phyloP scores from a whole-genome alignment of 2,797 vertebrate species.

The Merluccius polli region DNA sequence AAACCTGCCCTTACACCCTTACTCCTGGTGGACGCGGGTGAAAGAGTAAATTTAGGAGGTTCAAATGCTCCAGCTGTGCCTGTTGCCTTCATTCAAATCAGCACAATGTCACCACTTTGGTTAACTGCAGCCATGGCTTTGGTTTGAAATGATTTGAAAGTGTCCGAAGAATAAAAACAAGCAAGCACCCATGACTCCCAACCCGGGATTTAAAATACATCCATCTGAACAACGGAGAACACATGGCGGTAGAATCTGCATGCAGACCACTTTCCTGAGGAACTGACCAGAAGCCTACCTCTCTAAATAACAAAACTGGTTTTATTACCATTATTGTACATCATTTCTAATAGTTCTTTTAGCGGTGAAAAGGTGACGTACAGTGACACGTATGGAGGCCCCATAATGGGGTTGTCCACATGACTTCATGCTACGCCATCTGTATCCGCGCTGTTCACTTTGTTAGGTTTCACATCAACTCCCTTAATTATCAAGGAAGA shows the following conservation, averaged over 20 bases:
- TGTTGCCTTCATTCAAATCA: neutral
- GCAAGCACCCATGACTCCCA: neutral
- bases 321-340: neutral
- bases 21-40: neutral
- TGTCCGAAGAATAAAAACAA: neutral
- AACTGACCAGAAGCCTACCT: neutral
- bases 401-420: too few relatives aligned
- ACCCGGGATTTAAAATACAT: neutral
- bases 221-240: neutral
- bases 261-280: neutral
- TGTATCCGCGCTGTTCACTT: too few relatives aligned
- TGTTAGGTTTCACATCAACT: too few relatives aligned
- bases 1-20: neutral
- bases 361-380: too few relatives aligned
- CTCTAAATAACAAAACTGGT: neutral
- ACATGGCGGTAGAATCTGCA: neutral
- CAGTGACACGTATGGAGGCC: too few relatives aligned
- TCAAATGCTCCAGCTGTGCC: neutral
- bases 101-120: neutral
- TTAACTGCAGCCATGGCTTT: neutral
- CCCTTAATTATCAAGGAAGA: too few relatives aligned
- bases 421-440: too few relatives aligned
- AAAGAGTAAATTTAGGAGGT: neutral
- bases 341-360: too few relatives aligned
- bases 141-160: neutral